A percentile compares a stretch with the other conserved stretches of the same genome.
These are phyloP conservation scores for Squalus acanthias DNA, from an alignment of 2,797 vertebrate species.

Conservation along the genomic window DNA sequence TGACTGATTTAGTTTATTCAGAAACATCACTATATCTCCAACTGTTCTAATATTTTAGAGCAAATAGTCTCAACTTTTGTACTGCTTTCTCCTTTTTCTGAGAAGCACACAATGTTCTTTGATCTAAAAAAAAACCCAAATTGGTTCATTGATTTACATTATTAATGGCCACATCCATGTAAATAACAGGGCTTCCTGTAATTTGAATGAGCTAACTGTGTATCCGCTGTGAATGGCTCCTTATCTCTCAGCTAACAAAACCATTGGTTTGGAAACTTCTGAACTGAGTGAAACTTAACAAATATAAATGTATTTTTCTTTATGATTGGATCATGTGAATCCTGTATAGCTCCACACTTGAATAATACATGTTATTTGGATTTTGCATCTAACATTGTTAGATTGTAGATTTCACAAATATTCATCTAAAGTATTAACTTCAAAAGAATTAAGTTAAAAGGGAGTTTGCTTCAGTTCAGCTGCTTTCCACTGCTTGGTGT, in stretches of 20 bases:
- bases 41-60: not conserved
- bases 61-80: not conserved
- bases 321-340: not conserved
- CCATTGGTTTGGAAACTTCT: not conserved
- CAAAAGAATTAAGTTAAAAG: not conserved
- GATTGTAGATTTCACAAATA: not conserved
- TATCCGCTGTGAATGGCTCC: not conserved
- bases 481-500: not conserved
- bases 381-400: not conserved
- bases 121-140: not conserved
- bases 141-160: not conserved
- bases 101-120: not conserved
- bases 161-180: not conserved
- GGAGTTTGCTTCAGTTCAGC: not conserved
- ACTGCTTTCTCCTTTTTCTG: not conserved
- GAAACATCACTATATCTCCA: not conserved
- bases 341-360: not conserved
- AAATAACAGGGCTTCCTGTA: not conserved
- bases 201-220: not conserved
- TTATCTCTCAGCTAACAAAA: not conserved
- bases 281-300: not conserved
- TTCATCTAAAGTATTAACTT: not conserved
- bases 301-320: not conserved
- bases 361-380: not conserved
- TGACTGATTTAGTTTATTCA: not conserved